phyloP scores from a whole-genome alignment of 2,888 invertebrate genomes.

The Ophioninae sp. region DNA sequence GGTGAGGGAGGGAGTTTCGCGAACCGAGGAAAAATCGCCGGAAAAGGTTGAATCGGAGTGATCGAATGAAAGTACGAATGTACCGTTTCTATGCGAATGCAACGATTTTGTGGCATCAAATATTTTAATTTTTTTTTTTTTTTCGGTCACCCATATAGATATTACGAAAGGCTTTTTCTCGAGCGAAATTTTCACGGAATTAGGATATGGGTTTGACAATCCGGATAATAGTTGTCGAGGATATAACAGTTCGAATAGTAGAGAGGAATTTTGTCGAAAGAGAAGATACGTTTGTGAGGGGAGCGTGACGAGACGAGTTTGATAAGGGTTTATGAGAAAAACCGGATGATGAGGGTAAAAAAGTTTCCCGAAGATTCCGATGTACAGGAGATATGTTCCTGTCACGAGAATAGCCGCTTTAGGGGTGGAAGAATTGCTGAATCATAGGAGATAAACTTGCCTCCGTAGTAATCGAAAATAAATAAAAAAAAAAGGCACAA shows the following conservation, averaged over 20 bases:
- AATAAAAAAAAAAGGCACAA: not conserved
- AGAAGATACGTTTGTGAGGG: conserved; percentile 35
- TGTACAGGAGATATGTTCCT: conserved; percentile 19
- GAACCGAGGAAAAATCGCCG: conserved; percentile 19
- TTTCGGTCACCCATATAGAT: not conserved
- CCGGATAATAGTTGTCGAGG: conserved; percentile 24
- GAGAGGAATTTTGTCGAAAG: conserved; percentile 63
- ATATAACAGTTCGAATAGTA: conserved; percentile 62
- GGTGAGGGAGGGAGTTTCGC: conserved; percentile 4
- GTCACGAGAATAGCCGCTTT: conserved; percentile 19
- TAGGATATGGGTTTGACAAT: conserved; percentile 33
- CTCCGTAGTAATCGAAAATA: not conserved
- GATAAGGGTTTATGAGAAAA: conserved; percentile 50
- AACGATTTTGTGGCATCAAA: not conserved
- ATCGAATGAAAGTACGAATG: conserved; percentile 30
- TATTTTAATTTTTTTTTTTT: conserved; percentile 6
- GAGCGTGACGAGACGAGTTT: conserved; percentile 53
- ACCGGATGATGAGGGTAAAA: conserved; percentile 40
- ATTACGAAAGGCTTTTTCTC: not conserved
- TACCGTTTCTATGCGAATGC: not conserved
- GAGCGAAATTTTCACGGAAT: conserved; percentile 42
- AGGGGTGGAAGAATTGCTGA: conserved; percentile 55
- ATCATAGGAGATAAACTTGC: conserved; percentile 55
- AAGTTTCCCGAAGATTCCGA: conserved; percentile 56
- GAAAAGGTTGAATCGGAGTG: conserved; percentile 11